Conservation (phyloP, 2,113 vertebrate species). For the Ranitomeya imitator region DNA sequence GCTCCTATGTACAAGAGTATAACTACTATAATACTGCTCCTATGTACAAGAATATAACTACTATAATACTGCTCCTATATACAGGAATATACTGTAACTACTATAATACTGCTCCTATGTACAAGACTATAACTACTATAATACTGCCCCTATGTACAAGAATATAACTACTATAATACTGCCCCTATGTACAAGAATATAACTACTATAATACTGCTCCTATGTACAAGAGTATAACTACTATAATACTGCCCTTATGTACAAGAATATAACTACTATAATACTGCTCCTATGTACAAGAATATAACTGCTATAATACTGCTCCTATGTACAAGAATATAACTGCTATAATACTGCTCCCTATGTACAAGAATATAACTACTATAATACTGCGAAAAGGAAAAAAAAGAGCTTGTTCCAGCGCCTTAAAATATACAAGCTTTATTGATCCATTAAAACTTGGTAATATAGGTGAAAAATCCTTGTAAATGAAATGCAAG, state of each 20-base stretch:
- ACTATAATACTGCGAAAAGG: neutral
- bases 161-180: slow-evolving; percentile 10
- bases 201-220: slow-evolving; percentile 1
- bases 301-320: slow-evolving; percentile 6
- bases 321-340: neutral
- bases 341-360: slow-evolving; percentile 7
- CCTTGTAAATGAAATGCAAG: too few relatives aligned
- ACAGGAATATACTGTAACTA: slow-evolving; percentile 7
- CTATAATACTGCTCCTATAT: neutral
- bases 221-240: too few relatives aligned
- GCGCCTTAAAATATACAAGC: too few relatives aligned
- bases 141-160: neutral
- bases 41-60: slow-evolving; percentile 4
- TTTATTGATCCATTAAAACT: too few relatives aligned
- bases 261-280: slow-evolving; percentile 12
- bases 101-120: slow-evolving; percentile 3
- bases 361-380: slow-evolving; percentile 1
- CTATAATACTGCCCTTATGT: neutral
- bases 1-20: too few relatives aligned
- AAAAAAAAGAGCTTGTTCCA: too few relatives aligned
- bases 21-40: too few relatives aligned
- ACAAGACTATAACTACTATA: too few relatives aligned
- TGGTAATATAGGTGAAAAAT: too few relatives aligned
- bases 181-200: neutral
- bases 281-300: neutral